Conservation (phyloP, 2,113 vertebrate species). For the Origma solitaria region DNA sequence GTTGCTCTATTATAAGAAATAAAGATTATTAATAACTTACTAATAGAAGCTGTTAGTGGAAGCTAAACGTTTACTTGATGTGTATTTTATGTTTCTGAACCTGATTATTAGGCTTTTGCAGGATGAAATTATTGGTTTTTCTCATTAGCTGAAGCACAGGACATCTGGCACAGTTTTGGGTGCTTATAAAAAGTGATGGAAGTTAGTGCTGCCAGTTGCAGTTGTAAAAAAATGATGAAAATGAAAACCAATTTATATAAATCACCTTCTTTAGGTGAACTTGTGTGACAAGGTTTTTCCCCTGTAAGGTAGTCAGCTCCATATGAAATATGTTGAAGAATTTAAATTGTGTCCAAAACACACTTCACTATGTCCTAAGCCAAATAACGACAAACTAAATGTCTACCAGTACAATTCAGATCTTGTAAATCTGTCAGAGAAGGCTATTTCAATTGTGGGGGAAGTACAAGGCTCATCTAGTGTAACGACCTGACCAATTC, state of each 20-base stretch:
- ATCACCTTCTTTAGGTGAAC: not conserved
- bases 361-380: not conserved
- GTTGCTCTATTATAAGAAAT: not conserved
- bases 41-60: not conserved
- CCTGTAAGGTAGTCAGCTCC: not conserved
- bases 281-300: not conserved
- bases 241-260: not conserved
- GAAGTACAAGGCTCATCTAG: rapidly evolving
- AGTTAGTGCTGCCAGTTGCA: not conserved
- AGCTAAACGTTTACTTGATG: not conserved
- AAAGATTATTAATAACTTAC: not conserved
- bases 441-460: not conserved
- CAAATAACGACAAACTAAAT: not conserved
- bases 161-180: not conserved
- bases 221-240: not conserved
- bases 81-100: not conserved
- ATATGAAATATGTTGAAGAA: not conserved
- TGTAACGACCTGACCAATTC: not conserved
- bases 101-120: not conserved
- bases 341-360: not conserved
- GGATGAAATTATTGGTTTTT: not conserved
- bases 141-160: not conserved
- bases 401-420: not conserved
- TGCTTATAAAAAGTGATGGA: not conserved
- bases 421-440: not conserved